Evolutionary conservation across 2,797 vertebrate species (phyloP).

Genomic region (Microtus obscurus): DNA sequence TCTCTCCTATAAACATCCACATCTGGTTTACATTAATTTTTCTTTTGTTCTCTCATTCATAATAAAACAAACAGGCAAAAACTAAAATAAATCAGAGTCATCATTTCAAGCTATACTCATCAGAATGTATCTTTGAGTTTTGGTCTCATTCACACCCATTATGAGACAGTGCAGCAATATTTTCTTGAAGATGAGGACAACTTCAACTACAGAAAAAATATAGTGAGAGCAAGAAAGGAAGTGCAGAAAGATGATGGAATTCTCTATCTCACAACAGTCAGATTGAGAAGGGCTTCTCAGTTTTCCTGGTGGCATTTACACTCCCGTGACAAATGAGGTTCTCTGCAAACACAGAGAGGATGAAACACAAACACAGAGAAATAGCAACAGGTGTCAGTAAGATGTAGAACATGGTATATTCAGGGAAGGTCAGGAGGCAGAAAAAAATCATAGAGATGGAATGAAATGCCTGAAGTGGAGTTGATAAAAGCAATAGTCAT

Average conservation of each 20-base stretch:
- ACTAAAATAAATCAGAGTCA: neutral
- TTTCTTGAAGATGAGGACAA: neutral
- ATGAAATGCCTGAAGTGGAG: neutral
- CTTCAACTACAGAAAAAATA: neutral
- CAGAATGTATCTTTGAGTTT: neutral
- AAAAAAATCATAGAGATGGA: neutral
- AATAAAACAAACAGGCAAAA: neutral
- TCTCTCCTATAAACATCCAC: neutral
- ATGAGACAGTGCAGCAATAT: neutral
- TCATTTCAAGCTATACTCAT: neutral
- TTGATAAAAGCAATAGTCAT: neutral
- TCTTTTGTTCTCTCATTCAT: neutral
- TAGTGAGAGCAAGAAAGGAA: neutral
- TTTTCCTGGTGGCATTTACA: neutral
- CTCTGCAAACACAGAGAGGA: neutral
- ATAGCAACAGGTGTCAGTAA: neutral
- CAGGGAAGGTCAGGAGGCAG: neutral
- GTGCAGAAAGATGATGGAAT: neutral
- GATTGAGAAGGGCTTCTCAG: neutral
- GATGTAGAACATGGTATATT: neutral
- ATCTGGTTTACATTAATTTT: conserved; percentile 4
- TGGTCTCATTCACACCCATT: neutral
- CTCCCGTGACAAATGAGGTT: neutral
- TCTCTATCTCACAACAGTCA: neutral
- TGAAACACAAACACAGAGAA: neutral